Base-by-base conservation (phyloP, 1,140 invertebrate species). In the Aphelinus atriplicis region DNA sequence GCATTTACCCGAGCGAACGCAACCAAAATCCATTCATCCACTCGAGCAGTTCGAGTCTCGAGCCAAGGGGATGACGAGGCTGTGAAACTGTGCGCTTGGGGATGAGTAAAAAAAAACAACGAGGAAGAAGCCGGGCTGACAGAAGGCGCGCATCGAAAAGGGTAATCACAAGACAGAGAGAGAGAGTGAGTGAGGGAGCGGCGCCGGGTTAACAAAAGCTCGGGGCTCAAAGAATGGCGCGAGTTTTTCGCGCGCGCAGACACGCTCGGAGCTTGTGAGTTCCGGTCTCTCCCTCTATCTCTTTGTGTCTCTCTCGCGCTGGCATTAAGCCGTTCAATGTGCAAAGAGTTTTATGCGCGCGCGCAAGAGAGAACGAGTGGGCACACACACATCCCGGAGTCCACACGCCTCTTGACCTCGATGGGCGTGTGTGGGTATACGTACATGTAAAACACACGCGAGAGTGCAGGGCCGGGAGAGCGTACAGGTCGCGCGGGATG, bases 401-500 rank as follows among this genome's bases (percentile, higher is more conserved):
- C 26, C 71, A 61, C 62, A 72, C 71, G 71, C 71, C 71, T 55
- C 71, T 72, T 65, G 71, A 72, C 71, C 71, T 50, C 71, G n/a
- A 57, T 72, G 68, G 9, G 42, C 66, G n/a, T 42, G 53, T 6
- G 56, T 55, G 9, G 3, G 42, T n/a, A 60, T 51, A 50, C 7
- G 9, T 50, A 60, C 60, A 60, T 56, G 45, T 66, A 42, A 26
- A 26, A 64, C n/a, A 10, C 5, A 56, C 7, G 53, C 10, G 65
- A 43, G 45, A 9, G 9, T 6, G 51, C 9, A 53, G 9, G 9
- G 9, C 4, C 51, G 5, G 57, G 6, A 58, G 43, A 7, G 61
- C 46, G 46, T 63, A 53, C 51, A 53, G 51, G 4, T 53, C 9
- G 9, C 51, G 51, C 51, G 51, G 4, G 51, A 53, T 53, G 51